Conservation (phyloP, 1,140 invertebrate species). For the Papilio xuthus region DNA sequence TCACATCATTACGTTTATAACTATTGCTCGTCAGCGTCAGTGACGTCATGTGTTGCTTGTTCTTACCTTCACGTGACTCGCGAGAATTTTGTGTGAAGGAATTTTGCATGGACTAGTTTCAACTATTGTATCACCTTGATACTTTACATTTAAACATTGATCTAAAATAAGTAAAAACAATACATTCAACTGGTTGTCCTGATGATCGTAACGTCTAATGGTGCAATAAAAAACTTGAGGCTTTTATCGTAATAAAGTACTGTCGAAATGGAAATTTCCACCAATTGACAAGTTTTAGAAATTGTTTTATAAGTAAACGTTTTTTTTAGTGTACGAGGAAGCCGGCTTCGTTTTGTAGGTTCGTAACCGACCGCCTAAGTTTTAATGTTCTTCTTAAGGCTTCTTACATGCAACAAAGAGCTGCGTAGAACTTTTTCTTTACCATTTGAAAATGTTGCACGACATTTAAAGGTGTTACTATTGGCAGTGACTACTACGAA, state of each 20-base stretch:
- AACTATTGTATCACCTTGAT: neutral
- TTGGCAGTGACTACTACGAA: neutral
- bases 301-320: neutral
- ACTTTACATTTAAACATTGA: too few relatives aligned
- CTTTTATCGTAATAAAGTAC: neutral
- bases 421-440: neutral
- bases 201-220: neutral
- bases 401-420: neutral
- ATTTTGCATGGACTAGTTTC: neutral
- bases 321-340: neutral
- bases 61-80: neutral
- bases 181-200: too few relatives aligned
- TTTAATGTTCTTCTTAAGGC: neutral
- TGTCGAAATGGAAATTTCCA: neutral
- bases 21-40: neutral
- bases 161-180: too few relatives aligned
- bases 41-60: neutral
- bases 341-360: neutral
- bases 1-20: slow-evolving; percentile 24
- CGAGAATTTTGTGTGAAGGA: neutral
- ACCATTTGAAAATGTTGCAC: neutral
- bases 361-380: neutral
- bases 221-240: neutral
- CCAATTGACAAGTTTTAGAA: neutral
- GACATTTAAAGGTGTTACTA: slow-evolving; percentile 2